phyloP scores from a whole-genome alignment of 2,797 vertebrate species.

The Chelidonichthys spinosus region DNA sequence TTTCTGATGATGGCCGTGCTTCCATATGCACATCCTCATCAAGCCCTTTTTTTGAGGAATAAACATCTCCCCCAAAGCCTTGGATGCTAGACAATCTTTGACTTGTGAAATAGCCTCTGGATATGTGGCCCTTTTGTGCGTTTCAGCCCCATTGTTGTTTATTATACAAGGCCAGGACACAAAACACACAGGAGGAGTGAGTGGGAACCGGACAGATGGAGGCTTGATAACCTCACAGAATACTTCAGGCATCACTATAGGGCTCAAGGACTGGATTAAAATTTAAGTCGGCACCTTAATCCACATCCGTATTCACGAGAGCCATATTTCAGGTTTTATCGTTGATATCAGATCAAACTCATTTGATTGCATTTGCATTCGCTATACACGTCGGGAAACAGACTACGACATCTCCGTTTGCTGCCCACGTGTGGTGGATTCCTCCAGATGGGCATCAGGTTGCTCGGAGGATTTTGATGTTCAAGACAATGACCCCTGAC shows the following conservation, averaged over 20 bases:
- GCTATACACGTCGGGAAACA: not conserved
- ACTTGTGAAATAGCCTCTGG: not conserved
- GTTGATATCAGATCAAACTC: slow-evolving; percentile 10
- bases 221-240: slow-evolving; percentile 45
- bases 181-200: slow-evolving; percentile 54
- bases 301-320: slow-evolving; percentile 56
- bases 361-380: slow-evolving; percentile 42
- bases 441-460: slow-evolving; percentile 75
- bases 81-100: not conserved
- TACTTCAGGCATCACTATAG: slow-evolving; percentile 20
- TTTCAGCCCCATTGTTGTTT: slow-evolving; percentile 54
- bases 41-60: not conserved
- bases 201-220: slow-evolving; percentile 73
- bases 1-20: slow-evolving; percentile 20
- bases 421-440: slow-evolving; percentile 29
- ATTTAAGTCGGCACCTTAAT: slow-evolving; percentile 42
- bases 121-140: slow-evolving; percentile 2
- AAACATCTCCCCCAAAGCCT: not conserved
- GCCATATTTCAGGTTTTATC: slow-evolving; percentile 17
- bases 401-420: slow-evolving; percentile 1
- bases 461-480: slow-evolving; percentile 53
- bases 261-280: slow-evolving; percentile 54
- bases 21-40: slow-evolving; percentile 2
- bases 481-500: slow-evolving; percentile 77
- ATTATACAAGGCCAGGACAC: slow-evolving; percentile 33